These are phyloP conservation scores for Pantala flavescens DNA, from an alignment of 1,140 invertebrate genomes.

Conservation along the genomic window DNA sequence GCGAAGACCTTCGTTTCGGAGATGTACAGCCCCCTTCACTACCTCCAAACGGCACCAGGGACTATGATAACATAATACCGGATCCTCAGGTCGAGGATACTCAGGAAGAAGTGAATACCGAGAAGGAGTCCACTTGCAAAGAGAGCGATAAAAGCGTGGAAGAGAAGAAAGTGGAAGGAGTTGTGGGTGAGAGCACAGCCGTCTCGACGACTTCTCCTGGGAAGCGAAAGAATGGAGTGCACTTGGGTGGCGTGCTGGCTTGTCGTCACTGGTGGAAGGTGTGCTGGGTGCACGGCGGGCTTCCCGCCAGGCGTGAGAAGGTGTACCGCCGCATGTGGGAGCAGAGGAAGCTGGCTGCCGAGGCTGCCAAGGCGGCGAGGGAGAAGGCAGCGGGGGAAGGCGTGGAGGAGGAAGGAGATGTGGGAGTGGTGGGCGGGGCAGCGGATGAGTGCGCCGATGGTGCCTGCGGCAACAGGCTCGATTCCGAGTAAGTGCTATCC, in stretches of 20 bases:
- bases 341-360: not conserved
- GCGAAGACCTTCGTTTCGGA: not conserved
- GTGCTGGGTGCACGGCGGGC: not conserved
- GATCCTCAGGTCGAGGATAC: not conserved
- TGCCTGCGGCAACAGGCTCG: not conserved
- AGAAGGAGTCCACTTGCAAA: too few species aligned
- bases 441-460: not conserved
- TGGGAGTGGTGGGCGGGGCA: not conserved
- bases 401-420: not conserved
- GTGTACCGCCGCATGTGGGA: constrained; percentile 1
- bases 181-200: not conserved
- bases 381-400: not conserved
- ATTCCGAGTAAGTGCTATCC: not conserved
- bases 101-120: not conserved
- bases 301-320: constrained; percentile 1
- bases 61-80: not conserved
- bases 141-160: too few species aligned
- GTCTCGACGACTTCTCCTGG: not conserved
- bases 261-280: constrained; percentile 3
- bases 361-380: not conserved
- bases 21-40: not conserved
- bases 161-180: too few species aligned
- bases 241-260: not conserved
- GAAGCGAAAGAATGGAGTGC: not conserved
- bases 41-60: not conserved